Percentiles rank a stretch among this genome's conserved stretches.
Conservation (phyloP, 2,797 vertebrate genomes). For the Sarcoramphus papa region DNA sequence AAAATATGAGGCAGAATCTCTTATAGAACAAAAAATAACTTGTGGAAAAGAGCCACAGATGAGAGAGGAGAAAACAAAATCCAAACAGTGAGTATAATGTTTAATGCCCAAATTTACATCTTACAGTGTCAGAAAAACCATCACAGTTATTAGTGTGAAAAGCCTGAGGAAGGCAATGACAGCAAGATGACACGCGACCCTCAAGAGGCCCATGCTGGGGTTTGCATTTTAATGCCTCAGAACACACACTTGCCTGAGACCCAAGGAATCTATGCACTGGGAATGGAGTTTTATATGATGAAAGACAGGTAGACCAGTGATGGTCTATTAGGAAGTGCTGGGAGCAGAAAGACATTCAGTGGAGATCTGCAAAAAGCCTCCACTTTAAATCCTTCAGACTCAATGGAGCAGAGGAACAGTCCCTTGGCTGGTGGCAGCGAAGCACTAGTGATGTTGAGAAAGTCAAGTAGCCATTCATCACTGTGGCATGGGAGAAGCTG, state of each 20-base stretch:
- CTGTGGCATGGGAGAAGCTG: not conserved
- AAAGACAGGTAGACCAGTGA: not conserved
- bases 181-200: not conserved
- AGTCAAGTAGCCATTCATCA: slow-evolving; percentile 31
- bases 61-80: not conserved
- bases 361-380: not conserved
- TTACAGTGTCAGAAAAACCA: not conserved
- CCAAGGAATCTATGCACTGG: not conserved
- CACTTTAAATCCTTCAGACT: not conserved
- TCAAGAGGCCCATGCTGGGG: not conserved
- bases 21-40: not conserved
- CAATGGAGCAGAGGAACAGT: not conserved
- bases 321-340: not conserved
- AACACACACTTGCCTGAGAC: not conserved
- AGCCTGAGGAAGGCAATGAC: not conserved
- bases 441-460: not conserved
- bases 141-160: not conserved
- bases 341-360: not conserved
- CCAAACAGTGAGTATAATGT: not conserved
- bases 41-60: not conserved
- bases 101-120: not conserved
- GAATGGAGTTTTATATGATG: not conserved
- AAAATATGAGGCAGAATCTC: not conserved
- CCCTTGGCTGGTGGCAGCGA: not conserved
- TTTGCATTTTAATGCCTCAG: not conserved